These are phyloP conservation scores for Ophthalmolycus amberensis DNA, from an alignment of 2,113 vertebrate species.

Conservation along the genomic window DNA sequence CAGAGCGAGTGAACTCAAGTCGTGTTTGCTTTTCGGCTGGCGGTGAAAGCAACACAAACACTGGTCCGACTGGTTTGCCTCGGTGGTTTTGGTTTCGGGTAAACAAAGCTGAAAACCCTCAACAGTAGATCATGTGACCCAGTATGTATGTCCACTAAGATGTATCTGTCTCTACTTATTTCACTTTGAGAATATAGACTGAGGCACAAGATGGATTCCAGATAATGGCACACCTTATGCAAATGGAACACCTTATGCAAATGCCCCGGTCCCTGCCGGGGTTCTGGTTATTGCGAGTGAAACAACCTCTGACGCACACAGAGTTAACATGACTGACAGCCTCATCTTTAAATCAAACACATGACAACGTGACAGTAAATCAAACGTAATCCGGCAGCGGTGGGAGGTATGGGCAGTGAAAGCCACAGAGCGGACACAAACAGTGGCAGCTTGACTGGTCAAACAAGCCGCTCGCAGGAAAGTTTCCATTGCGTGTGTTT, in stretches of 20 bases:
- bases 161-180: not conserved
- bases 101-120: slow-evolving; percentile 32
- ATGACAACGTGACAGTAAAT: slow-evolving; percentile 9
- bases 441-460: slow-evolving; percentile 33
- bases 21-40: slow-evolving; percentile 23
- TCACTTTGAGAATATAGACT: not conserved
- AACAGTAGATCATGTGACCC: not conserved
- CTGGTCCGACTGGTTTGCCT: slow-evolving; percentile 71
- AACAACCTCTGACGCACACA: not conserved
- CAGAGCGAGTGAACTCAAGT: not conserved
- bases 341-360: not conserved
- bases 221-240: slow-evolving; percentile 18
- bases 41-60: slow-evolving; percentile 12
- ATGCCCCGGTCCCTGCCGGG: not conserved
- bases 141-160: not conserved
- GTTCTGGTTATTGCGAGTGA: not conserved
- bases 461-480: slow-evolving; percentile 42
- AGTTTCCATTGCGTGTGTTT: slow-evolving; percentile 53
- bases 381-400: not conserved
- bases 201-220: slow-evolving; percentile 7
- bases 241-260: slow-evolving; percentile 51
- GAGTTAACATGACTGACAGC: not conserved
- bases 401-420: not conserved
- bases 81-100: not conserved
- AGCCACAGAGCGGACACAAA: slow-evolving; percentile 12